A percentile compares a stretch with the other conserved stretches of the same genome.
Conservation (phyloP, 2,113 vertebrate genomes). For the Hippotragus niger region DNA sequence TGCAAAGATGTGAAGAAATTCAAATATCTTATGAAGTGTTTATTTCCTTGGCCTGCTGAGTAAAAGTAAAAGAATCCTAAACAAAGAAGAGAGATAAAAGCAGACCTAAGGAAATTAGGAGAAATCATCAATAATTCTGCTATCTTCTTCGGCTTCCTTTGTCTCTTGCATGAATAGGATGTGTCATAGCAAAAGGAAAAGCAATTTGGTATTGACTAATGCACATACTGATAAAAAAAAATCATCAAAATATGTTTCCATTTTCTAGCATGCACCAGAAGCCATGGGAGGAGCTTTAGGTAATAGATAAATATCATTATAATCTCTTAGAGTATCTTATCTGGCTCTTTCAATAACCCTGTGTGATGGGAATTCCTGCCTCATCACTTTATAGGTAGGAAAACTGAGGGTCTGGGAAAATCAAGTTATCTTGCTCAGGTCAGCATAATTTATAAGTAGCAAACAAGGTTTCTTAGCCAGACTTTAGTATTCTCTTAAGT, state of each 20-base stretch:
- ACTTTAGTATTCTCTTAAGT: not conserved
- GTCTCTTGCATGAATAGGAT: slow-evolving; percentile 10
- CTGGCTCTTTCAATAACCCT: not conserved
- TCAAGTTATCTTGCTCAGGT: not conserved
- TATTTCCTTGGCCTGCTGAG: not conserved
- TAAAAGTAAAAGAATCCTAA: slow-evolving; percentile 20
- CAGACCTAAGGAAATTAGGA: slow-evolving; percentile 2
- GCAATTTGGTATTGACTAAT: slow-evolving; percentile 21
- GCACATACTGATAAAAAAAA: not conserved
- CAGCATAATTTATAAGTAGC: not conserved
- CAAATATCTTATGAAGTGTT: not conserved
- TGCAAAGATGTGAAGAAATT: not conserved
- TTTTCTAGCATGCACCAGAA: not conserved
- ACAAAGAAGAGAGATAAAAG: slow-evolving; percentile 10
- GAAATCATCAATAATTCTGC: slow-evolving; percentile 30
- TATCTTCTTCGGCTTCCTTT: not conserved
- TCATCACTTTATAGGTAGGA: not conserved
- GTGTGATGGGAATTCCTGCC: not conserved
- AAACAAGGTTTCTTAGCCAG: not conserved
- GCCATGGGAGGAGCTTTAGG: not conserved
- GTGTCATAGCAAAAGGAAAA: not conserved
- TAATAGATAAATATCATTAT: not conserved
- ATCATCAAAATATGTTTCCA: not conserved
- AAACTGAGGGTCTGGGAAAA: slow-evolving; percentile 3
- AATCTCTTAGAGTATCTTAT: not conserved